Base-by-base conservation (phyloP, 2,797 vertebrate species). In the Notamacropus eugenii region DNA sequence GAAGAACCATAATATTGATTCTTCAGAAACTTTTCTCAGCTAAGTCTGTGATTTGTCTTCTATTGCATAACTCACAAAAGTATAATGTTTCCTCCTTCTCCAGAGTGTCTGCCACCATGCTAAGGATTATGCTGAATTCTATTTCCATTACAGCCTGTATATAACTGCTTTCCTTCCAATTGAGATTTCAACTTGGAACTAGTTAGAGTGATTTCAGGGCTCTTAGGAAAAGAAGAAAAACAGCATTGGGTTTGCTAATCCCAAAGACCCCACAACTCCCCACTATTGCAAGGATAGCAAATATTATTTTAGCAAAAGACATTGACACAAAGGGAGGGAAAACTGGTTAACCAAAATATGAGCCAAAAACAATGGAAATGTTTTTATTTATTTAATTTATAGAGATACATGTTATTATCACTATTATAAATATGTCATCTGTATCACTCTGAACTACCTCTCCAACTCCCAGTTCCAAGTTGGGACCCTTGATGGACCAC, bases 51-150 rank as follows among this genome's bases (percentile, higher is more conserved):
- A 96, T 95, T 93, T 91, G n/a, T 90, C 55, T 92, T 93, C 96
- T 55, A 97, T 96, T 97, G 95, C 95, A 34, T 40, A 96, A 46
- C 90, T 95, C 59, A 96, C 92, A 97, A 95, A 90, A 94, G 58
- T 90, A 54, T 59, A 92, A 91, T 58, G 19, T n/a, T 93, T 74
- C 96, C 97, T n/a, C n/a, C 96, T 56, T 96, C 40, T 87, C 82
- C 92, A 74, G 40, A 95, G 40, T 92, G 92, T 16, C 92, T 92
- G 92, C 57, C 90, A 58, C 91, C 92, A 93, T 11, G 28, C 90
- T 67, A 94, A 28, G 93, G 54, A 93, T 90, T 94, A 95, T 55
- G 95, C 56, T 94, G 92, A 95, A 91, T 92, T 92, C 56, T 92
- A 93, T 94, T 92, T 40, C 91, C 54, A 92, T 93, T 93, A 96